A percentile compares a stretch with the other conserved stretches of the same genome.
These are phyloP conservation scores for Hirundichthys speculiger DNA, from an alignment of 2,113 vertebrate species.

Conservation along the genomic window DNA sequence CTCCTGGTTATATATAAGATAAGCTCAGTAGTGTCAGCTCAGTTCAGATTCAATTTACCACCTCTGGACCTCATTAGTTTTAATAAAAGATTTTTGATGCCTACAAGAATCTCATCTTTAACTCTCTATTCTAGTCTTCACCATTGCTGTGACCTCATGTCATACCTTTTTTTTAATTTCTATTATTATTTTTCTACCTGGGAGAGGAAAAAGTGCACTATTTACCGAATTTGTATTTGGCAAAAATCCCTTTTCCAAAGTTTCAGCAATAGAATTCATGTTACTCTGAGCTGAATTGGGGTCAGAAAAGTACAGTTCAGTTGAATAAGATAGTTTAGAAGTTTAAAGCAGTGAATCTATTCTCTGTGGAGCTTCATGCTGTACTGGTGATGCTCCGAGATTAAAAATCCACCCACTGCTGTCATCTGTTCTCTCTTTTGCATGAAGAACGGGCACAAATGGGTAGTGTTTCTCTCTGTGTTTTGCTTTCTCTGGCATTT, in stretches of 20 bases:
- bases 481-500: too few relatives aligned
- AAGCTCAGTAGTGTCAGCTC: neutral
- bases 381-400: neutral
- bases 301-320: neutral
- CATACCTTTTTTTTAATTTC: neutral
- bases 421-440: neutral
- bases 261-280: neutral
- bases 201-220: neutral
- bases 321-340: neutral
- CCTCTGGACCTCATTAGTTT: neutral
- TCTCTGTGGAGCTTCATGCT: neutral
- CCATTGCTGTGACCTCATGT: neutral
- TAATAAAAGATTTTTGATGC: neutral
- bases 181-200: too few relatives aligned
- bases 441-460: neutral
- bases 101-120: neutral
- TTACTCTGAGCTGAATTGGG: constrained; percentile 1
- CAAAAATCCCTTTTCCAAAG: neutral
- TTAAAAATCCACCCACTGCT: constrained; percentile 6
- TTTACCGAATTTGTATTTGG: neutral
- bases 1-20: too few relatives aligned
- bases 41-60: neutral
- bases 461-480: too few relatives aligned
- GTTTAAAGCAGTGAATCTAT: neutral
- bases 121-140: neutral